Base-by-base conservation (phyloP, 1,140 invertebrate genomes). In the Caenorhabditis inopinata region DNA sequence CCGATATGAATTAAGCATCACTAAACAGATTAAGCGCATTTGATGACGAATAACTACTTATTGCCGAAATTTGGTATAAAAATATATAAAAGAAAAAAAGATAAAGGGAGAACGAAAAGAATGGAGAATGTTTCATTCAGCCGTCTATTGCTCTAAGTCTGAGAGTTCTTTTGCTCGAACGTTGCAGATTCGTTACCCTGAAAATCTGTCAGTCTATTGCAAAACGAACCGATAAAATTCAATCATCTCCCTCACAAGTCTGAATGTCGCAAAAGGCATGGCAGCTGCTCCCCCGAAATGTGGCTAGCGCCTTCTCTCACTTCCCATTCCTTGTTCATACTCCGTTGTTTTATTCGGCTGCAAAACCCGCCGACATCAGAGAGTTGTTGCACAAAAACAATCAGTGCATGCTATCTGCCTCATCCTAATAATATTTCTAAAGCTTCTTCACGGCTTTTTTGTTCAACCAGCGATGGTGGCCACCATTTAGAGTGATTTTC, bases 181-280 rank as follows among this genome's bases (percentile, higher is more conserved):
- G n/a, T n/a, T 21, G n/a, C 58, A 68, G 58, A 68, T 68, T 38
- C 32, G 32, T 38, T 3, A 21, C 58, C 38, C 18, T 51, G 18
- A 5, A 5, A 23, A 3, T 18, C 18, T 21, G 32, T 68, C 32
- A 42, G 58, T 38, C n/a, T 68, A 29, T 5, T 7, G 21, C n/a
- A 42, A 38, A 68, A 68, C 58, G 58, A 68, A 68, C 58, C 58
- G 35, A 68, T 68, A 29, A 68, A 68, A 68, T 68, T 68, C 58
- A 68, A 68, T 68, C 58, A 68, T 68, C 32, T 68, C 16, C 14
- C 38, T 42, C 38, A 5, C 58, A 7, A 42, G 51, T 29, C 27
- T 58, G 51, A 58, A 58, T 58, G 29, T 25, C 51, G 51, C 51
- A 18, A 51, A 48, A 48, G 46, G 46, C 49, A 25, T 51, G 51